phyloP scores from a whole-genome alignment of 2,888 invertebrate species.

The Synergus itoensis region DNA sequence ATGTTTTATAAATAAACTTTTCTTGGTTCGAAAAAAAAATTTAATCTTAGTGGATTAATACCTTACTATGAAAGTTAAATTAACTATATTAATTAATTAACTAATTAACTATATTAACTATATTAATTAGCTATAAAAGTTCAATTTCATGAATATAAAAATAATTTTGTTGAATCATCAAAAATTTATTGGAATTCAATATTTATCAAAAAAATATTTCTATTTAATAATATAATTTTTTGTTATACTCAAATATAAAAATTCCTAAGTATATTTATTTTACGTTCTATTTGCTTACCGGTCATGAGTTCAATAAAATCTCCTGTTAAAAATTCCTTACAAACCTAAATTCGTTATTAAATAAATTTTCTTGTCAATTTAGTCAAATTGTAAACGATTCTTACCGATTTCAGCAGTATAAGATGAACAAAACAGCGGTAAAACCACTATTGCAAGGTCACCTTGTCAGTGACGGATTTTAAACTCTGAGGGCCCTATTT shows the following conservation, averaged over 20 bases:
- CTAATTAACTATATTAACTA: neutral
- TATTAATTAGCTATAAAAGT: neutral
- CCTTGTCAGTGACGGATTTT: constrained; percentile 19
- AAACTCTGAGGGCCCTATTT: neutral
- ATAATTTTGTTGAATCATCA: neutral
- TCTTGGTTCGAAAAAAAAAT: neutral
- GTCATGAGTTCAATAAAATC: neutral
- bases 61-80: too few relatives aligned
- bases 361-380: neutral
- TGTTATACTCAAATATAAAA: neutral
- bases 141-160: neutral
- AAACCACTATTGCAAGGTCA: constrained; percentile 8
- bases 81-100: neutral
- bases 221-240: neutral
- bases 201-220: neutral
- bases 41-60: too few relatives aligned
- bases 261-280: neutral
- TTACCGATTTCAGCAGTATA: neutral
- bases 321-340: neutral
- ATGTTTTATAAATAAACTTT: neutral
- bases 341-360: neutral
- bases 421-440: constrained; percentile 9
- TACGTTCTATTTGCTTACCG: neutral
- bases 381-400: neutral
- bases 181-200: neutral